Conservation (phyloP, 2,888 invertebrate species). For the Coleophora deauratella region DNA sequence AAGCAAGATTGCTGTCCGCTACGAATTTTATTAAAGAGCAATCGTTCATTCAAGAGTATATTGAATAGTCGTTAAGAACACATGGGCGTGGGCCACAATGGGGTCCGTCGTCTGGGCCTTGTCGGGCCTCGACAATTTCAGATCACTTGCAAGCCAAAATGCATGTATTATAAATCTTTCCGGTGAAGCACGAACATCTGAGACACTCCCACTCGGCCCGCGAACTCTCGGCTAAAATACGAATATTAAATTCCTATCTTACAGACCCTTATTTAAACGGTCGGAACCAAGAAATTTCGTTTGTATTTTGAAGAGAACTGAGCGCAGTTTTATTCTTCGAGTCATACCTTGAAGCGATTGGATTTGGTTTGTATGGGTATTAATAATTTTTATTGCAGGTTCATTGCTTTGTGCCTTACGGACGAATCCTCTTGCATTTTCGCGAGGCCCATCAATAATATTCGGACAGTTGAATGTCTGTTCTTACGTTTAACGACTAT, state of each 20-base stretch:
- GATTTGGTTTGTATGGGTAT: slow-evolving; percentile 53
- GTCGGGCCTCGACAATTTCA: slow-evolving; percentile 58
- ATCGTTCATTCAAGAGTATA: slow-evolving; percentile 67
- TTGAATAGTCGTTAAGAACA: slow-evolving; percentile 69
- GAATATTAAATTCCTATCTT: slow-evolving; percentile 71
- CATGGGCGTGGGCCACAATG: slow-evolving; percentile 66
- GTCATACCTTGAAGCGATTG: slow-evolving; percentile 22
- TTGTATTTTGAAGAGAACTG: slow-evolving; percentile 44
- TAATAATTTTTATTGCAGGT: slow-evolving; percentile 70
- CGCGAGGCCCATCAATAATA: slow-evolving; percentile 65
- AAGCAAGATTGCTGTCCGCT: slow-evolving; percentile 52
- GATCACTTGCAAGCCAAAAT: slow-evolving; percentile 70
- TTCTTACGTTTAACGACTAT: slow-evolving; percentile 44
- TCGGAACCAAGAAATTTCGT: slow-evolving; percentile 46
- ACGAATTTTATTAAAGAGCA: slow-evolving; percentile 66
- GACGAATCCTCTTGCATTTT: slow-evolving; percentile 44
- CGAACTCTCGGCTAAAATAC: slow-evolving; percentile 50
- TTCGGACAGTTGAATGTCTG: slow-evolving; percentile 65
- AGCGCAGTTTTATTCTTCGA: slow-evolving; percentile 37
- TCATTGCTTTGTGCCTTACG: slow-evolving; percentile 55
- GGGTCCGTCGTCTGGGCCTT: slow-evolving; percentile 21
- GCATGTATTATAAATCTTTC: slow-evolving; percentile 75
- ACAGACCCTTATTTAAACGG: slow-evolving; percentile 58
- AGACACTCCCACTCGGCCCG: slow-evolving; percentile 67
- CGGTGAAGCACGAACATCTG: slow-evolving; percentile 67